Evolutionary conservation across 2,888 invertebrate species (phyloP), one percentile per base, ranked within the genome.

Genomic region (Caenorhabditis wallacei): DNA sequence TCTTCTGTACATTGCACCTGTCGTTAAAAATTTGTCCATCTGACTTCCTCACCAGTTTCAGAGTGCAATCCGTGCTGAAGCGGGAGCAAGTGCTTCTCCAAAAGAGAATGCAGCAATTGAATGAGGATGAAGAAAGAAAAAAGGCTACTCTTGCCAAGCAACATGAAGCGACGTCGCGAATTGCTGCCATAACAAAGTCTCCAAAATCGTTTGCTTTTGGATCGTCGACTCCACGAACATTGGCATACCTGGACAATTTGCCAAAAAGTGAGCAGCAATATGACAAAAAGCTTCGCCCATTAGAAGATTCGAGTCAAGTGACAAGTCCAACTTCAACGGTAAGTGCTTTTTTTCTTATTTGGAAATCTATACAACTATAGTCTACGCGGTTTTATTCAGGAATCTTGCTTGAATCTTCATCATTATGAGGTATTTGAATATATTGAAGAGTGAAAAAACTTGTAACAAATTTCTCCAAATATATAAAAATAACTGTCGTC

Each of bases 131-230:
- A 35, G 84, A 82, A 22, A 69, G 81, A 1, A 80, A 81, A 53
- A 76, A 74, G 57, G 82, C 71, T 20, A 78, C 70, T 10, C 43
- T 90, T 35, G 85, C 86, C 5, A 85, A 86, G 22, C 86, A 88
- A 13, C 90, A 90, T 76, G 86, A 84, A n/a, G 82, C 81, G 16
- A 82, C 90, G 16, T 90, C 90, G n/a, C 85, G 90, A 26, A 86
- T 85, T 10, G 88, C 87, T 3, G 81, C 84, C 13, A 83, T 82
- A 57, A 70, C 53, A 1, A 87, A 84, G 20, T 79, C 82, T n/a
- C 82, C 82, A 8, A 87, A 86, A 79, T 79, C 85, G n/a, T 90
- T 87, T 74, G 90, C 89, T 2, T 91, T 91, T 72, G 91, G 91
- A 8, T 89, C 90, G 46, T 87, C 88, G 16, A 91, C 90, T 16